Percentiles rank a stretch among this genome's conserved stretches.
phyloP scores from a whole-genome alignment of 2,113 vertebrate genomes.

The Gasterosteus aculeatus region DNA sequence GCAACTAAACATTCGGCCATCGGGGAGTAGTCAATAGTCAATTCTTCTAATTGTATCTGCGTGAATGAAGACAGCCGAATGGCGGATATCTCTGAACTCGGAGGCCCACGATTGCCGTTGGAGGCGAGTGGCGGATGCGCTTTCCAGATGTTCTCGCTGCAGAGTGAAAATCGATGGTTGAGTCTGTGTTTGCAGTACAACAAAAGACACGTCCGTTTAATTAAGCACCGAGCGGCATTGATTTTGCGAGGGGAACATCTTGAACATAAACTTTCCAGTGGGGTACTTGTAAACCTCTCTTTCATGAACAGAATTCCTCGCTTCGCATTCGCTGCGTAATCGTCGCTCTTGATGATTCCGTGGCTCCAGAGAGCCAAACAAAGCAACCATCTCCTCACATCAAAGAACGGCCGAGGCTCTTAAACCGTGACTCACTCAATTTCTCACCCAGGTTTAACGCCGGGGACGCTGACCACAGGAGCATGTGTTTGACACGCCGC shows the following conservation, averaged over 20 bases:
- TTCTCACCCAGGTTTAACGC: conserved; percentile 56
- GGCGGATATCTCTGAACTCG: background rate
- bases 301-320: conserved; percentile 70
- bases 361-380: conserved; percentile 69
- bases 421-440: conserved; percentile 65
- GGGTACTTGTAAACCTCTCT: conserved; percentile 66
- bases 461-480: conserved; percentile 28
- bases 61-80: conserved; percentile 35
- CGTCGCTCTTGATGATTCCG: conserved; percentile 57
- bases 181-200: conserved; percentile 19
- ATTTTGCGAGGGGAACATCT: conserved; percentile 57
- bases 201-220: background rate
- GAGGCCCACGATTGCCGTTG: too few species aligned
- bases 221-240: conserved; percentile 15
- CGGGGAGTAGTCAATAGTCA: too few species aligned
- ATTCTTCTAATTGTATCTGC: background rate
- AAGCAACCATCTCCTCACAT: conserved; percentile 53
- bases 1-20: background rate
- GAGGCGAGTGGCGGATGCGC: background rate
- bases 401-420: conserved; percentile 54
- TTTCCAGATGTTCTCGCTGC: conserved; percentile 49
- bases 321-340: conserved; percentile 45
- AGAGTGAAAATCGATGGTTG: conserved; percentile 10
- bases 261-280: conserved; percentile 57
- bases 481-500: conserved; percentile 66